Evolutionary conservation across 2,797 vertebrate species (phyloP).

Genomic region (Melanotaenia maccullochi): DNA sequence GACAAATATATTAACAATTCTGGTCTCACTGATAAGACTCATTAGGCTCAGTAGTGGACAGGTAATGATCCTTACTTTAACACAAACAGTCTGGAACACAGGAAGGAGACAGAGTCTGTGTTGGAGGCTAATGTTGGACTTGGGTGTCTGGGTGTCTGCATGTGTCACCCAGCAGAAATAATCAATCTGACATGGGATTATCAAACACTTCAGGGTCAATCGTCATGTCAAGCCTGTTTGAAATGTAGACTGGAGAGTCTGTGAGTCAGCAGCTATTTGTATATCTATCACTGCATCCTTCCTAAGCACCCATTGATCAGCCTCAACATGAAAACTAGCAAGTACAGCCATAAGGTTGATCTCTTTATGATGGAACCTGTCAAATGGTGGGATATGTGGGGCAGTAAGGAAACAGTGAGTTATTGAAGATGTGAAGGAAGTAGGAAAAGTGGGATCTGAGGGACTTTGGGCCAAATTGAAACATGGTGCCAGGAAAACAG

Average conservation of each 20-base stretch:
- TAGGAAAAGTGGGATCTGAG: neutral
- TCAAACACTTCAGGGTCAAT: constrained; percentile 32
- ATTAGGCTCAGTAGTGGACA: constrained; percentile 22
- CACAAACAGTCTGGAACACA: constrained; percentile 19
- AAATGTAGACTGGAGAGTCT: constrained; percentile 3
- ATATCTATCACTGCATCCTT: neutral
- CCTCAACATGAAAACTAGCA: neutral
- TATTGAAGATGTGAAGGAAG: neutral
- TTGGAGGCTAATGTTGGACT: constrained; percentile 6
- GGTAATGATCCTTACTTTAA: constrained; percentile 25
- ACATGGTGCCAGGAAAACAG: too few relatives aligned
- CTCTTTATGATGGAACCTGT: neutral
- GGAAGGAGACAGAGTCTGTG: constrained; percentile 2
- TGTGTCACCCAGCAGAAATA: constrained; percentile 38
- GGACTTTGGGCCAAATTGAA: neutral
- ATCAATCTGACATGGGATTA: constrained; percentile 39
- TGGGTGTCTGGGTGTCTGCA: constrained; percentile 27
- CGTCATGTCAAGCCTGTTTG: neutral
- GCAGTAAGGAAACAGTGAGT: neutral
- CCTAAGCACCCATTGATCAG: neutral
- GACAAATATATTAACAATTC: constrained; percentile 9
- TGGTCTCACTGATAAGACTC: constrained; percentile 27
- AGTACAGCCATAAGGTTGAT: neutral
- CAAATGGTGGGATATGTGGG: neutral
- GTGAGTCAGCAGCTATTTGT: neutral